Evolutionary conservation across 2,113 vertebrate species (phyloP).

Genomic region (Plecotus auritus): DNA sequence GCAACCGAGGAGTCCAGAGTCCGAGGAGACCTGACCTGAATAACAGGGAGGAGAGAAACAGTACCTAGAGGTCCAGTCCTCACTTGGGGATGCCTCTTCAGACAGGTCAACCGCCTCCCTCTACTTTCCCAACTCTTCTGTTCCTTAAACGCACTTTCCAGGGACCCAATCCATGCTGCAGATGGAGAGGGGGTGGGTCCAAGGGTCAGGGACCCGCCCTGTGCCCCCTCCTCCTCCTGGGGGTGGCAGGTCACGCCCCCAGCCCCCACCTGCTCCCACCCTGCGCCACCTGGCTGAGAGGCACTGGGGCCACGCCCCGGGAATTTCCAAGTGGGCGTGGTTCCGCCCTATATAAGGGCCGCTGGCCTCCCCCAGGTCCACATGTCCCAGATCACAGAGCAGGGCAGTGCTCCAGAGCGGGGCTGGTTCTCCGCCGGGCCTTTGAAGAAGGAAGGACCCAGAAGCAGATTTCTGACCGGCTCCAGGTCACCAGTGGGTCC

Average conservation of each 20-base stretch:
- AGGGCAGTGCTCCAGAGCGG: accelerated
- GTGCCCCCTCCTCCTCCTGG: too few species aligned
- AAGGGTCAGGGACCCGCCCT: too few species aligned
- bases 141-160: not conserved
- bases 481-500: not conserved
- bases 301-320: too few species aligned
- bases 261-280: too few species aligned
- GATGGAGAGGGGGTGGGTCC: too few species aligned
- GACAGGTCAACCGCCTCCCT: not conserved
- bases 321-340: not conserved
- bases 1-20: too few species aligned
- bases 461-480: too few species aligned
- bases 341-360: not conserved
- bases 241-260: too few species aligned
- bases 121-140: not conserved
- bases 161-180: too few species aligned
- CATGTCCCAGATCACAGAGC: accelerated
- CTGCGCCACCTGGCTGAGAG: too few species aligned
- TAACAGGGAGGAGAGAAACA: not conserved
- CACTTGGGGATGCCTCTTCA: not conserved
- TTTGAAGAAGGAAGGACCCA: too few species aligned
- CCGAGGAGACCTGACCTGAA: not conserved
- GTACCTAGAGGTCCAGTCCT: not conserved
- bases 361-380: too few species aligned
- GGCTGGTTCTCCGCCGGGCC: accelerated